Evolutionary conservation across 2,113 vertebrate species (phyloP).

Genomic region (Ploceus nigricollis): DNA sequence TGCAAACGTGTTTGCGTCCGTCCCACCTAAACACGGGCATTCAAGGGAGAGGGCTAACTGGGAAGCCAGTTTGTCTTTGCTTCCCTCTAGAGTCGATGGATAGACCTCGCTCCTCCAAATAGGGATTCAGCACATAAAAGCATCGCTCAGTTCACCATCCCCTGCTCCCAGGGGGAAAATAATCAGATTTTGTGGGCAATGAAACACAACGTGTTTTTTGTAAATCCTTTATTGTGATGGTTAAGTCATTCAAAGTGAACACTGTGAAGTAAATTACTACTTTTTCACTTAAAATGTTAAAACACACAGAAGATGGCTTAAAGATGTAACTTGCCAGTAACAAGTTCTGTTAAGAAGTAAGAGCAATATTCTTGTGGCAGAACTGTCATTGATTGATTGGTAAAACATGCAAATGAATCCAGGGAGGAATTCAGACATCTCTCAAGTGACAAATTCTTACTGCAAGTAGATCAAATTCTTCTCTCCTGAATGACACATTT

Average conservation of each 20-base stretch:
- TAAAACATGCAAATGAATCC: not conserved
- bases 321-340: not conserved
- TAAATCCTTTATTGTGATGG: not conserved
- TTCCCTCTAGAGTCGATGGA: slow-evolving; percentile 16
- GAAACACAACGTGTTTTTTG: not conserved
- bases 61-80: not conserved
- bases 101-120: not conserved
- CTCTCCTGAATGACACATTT: not conserved
- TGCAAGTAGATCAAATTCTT: not conserved
- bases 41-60: not conserved
- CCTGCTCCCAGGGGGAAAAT: accelerated
- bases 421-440: not conserved
- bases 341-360: not conserved
- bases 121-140: not conserved
- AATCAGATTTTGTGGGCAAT: not conserved
- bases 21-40: not conserved
- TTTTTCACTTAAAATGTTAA: not conserved
- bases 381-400: not conserved
- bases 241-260: not conserved
- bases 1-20: accelerated
- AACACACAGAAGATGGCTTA: not conserved
- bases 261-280: not conserved
- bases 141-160: not conserved
- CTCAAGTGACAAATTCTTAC: not conserved
- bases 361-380: not conserved